Conservation (phyloP, 2,113 vertebrate species). For the Nycticryphes semicollaris region DNA sequence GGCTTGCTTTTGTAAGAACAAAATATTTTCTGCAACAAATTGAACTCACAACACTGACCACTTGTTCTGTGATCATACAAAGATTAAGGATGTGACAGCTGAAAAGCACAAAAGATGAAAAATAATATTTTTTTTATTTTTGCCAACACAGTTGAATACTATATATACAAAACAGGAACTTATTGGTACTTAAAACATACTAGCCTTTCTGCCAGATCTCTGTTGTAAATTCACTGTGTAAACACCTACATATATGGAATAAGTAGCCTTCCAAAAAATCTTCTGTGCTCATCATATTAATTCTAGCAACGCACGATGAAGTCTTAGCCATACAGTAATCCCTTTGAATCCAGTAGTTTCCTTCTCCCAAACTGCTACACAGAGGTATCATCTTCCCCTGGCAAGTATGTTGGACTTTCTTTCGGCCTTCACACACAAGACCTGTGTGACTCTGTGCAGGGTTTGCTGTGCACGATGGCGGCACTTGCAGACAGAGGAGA, state of each 20-base stretch:
- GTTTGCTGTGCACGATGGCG: not conserved
- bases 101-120: not conserved
- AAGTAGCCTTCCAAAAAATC: not conserved
- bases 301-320: not conserved
- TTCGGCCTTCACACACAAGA: not conserved
- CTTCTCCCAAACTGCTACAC: not conserved
- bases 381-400: not conserved
- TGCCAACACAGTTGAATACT: not conserved
- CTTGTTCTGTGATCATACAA: not conserved
- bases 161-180: not conserved
- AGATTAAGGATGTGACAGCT: not conserved
- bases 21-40: not conserved
- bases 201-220: not conserved
- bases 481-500: not conserved
- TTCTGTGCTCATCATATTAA: not conserved
- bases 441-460: not conserved
- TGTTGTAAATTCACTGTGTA: not conserved
- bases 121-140: not conserved
- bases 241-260: not conserved
- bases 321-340: not conserved
- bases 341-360: not conserved
- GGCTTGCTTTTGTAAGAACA: not conserved
- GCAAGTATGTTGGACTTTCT: not conserved
- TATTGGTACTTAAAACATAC: not conserved
- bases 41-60: not conserved